Evolutionary conservation across 2,797 vertebrate genomes (phyloP), one percentile per base, ranked within the genome.

Genomic region (Anableps anableps): DNA sequence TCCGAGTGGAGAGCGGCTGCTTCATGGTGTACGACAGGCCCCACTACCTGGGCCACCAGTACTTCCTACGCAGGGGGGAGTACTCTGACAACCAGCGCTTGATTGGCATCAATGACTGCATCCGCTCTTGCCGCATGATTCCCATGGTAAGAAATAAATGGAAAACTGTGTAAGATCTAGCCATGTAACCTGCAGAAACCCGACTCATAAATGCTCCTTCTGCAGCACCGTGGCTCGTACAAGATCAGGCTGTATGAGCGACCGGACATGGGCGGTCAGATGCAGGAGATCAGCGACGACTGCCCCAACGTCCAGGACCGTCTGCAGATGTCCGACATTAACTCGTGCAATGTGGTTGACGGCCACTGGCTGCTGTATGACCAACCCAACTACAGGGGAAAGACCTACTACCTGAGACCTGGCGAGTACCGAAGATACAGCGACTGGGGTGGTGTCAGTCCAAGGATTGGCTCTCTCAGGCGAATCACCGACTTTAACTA

Each of bases 291-390:
- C 81, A 92, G 72, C 68, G 91, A 93, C 1, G 92, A 93, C 16
- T 92, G 92, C 80, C 92, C 92, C 71, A 92, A 88, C n/a, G 58
- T 94, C 80, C 91, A 90, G 85, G 92, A 94, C 79, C 89, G 89
- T 79, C n/a, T 91, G 16, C 89, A 60, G 21, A 88, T 93, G 86
- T 89, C 93, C 41, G 92, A 94, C 85, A 83, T 94, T 36, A 89
- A 93, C 86, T 94, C 91, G 2, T 92, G 91, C 89, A 91, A 83
- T 7, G 91, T 94, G 85, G 78, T 92, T 0, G 91, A 93, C 0
- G 92, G 93, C 83, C 91, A 93, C 51, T 93, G 92, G 93, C 91
- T 94, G 77, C 76, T 94, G 75, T 94, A 92, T 10, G 92, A 94
- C 76, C 91, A 94, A 83, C 91, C 93, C 85, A 93, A 93, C 91